Evolutionary conservation across 1,140 invertebrate species (phyloP), one percentile per base, ranked within the genome.

Genomic region (Drosophila erecta): DNA sequence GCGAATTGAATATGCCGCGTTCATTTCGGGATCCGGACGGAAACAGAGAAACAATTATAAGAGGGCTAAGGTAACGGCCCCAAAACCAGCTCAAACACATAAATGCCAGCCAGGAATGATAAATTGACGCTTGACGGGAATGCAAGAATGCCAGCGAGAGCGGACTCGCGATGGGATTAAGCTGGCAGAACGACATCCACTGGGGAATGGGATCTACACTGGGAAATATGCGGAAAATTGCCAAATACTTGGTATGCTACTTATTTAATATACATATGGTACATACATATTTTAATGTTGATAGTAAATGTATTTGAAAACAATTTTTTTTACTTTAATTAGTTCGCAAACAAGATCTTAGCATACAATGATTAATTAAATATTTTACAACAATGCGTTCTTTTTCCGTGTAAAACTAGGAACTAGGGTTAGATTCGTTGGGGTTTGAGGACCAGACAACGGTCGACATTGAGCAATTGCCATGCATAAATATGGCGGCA

Each of bases 391-490:
- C 11, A 7, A 2, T 7, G 10, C 2, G 6, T 15, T 14, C 4
- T n/a, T 30, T 30, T 20, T 0, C 15, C 37, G 58, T 62, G 60
- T 44, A 44, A 12, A 7, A 12, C 17, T 33, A 35, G 12, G 12
- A 27, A 44, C 24, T 46, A 15, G 14, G 66, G 62, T 50, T 70
- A 56, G 72, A 37, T 64, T 66, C 33, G 14, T 15, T 27, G 22
- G 15, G 27, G 56, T 50, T 60, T 58, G 71, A 35, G 51, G 54
- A 12, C 46, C 71, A 79, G 66, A 77, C 73, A 64, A 70, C 20
- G 66, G 64, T 46, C 70, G 81, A 86, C 81, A 81, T 76, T 86
- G 81, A 86, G 83, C 74, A 87, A 86, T 87, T 86, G 81, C 83
- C 41, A 51, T 67, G 78, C 83, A 86, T 86, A 86, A 86, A 86